These are phyloP conservation scores for Hydrotaea diabolus DNA, from an alignment of 2,888 invertebrate species.

Conservation along the genomic window DNA sequence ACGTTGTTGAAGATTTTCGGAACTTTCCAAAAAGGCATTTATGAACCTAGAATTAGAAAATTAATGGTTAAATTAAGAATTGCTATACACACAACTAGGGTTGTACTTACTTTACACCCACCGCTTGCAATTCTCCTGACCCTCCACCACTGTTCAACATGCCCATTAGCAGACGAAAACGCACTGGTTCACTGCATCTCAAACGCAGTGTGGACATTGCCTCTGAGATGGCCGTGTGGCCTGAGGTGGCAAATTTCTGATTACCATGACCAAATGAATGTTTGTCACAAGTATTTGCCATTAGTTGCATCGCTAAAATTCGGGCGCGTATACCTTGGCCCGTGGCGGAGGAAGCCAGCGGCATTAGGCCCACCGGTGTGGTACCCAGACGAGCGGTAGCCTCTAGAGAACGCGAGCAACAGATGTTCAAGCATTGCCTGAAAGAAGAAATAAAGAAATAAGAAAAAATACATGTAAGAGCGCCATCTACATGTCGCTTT, in stretches of 20 bases:
- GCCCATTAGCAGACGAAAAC: conserved; percentile 94
- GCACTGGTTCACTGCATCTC: conserved; percentile 94
- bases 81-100: background rate
- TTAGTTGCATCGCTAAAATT: conserved; percentile 91
- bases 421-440: conserved; percentile 90
- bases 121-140: conserved; percentile 87
- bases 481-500: background rate
- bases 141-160: conserved; percentile 91
- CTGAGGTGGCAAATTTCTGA: conserved; percentile 83
- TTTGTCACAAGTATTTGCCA: conserved; percentile 90
- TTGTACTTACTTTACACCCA: conserved; percentile 84
- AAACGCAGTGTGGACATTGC: conserved; percentile 93
- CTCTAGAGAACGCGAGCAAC: conserved; percentile 90
- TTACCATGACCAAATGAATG: conserved; percentile 78
- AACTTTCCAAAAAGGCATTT: conserved; percentile 90
- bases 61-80: background rate
- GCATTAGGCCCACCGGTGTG: conserved; percentile 91
- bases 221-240: conserved; percentile 93
- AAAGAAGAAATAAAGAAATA: background rate
- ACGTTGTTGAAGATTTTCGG: conserved; percentile 88
- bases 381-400: conserved; percentile 88
- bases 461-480: background rate
- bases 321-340: conserved; percentile 93
- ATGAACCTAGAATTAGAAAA: conserved; percentile 83
- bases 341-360: conserved; percentile 92